Conservation (phyloP, 2,797 vertebrate species). For the Alectoris magna region DNA sequence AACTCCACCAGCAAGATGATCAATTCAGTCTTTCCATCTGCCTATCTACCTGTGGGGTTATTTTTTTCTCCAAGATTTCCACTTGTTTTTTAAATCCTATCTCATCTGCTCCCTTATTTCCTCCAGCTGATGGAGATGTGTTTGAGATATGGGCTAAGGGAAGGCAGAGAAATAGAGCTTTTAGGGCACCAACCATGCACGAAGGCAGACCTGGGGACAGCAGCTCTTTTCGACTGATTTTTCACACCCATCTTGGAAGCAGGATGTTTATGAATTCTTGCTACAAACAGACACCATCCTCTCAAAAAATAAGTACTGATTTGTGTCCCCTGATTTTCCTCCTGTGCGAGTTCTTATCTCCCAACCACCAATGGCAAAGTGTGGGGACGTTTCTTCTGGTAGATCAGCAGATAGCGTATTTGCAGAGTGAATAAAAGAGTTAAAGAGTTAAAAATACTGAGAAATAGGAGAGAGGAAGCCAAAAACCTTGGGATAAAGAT, state of each 20-base stretch:
- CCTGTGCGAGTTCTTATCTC: not conserved
- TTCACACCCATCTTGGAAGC: not conserved
- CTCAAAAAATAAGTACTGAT: not conserved
- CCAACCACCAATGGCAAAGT: not conserved
- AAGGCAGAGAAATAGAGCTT: not conserved
- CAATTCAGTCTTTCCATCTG: not conserved
- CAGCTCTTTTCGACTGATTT: not conserved
- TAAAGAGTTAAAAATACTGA: not conserved
- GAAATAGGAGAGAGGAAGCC: not conserved
- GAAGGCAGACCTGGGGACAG: not conserved
- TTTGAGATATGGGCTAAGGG: not conserved
- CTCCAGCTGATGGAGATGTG: not conserved
- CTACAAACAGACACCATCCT: not conserved
- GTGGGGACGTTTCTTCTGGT: not conserved
- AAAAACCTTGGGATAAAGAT: not conserved
- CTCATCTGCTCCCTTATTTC: not conserved
- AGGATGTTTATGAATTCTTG: not conserved
- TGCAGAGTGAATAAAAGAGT: not conserved
- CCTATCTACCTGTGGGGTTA: not conserved
- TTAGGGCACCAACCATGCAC: not conserved
- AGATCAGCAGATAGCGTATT: not conserved
- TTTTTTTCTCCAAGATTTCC: not conserved
- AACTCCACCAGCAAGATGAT: not conserved
- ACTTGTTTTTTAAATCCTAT: not conserved
- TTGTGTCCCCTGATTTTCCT: not conserved